phyloP scores from a whole-genome alignment of 2,888 invertebrate genomes.

The Dicranocentrus wangi region DNA sequence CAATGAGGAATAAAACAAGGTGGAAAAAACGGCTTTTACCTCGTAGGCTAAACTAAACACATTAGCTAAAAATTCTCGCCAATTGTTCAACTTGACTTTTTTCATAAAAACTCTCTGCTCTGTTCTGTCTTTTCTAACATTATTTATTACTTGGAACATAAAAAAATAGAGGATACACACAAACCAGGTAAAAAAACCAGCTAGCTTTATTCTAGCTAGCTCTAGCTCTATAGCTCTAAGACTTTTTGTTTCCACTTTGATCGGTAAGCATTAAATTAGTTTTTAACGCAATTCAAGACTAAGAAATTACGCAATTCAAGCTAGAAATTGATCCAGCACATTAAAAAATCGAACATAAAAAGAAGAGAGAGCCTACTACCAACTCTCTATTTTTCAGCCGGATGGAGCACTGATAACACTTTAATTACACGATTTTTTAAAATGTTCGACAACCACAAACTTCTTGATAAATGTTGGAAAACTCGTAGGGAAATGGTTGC shows the following conservation, averaged over 20 bases:
- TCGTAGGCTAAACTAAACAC: no score
- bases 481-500: background rate
- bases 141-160: background rate
- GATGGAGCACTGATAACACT: slow-evolving; percentile 29
- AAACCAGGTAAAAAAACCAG: no score
- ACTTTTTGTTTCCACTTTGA: no score
- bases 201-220: background rate
- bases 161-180: no score
- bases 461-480: slow-evolving; percentile 32
- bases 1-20: no score
- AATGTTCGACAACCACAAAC: slow-evolving; percentile 40
- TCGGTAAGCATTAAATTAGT: slow-evolving; percentile 31
- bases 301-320: slow-evolving; percentile 28
- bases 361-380: background rate
- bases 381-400: no score
- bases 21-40: no score
- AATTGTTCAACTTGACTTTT: no score
- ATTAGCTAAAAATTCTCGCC: no score
- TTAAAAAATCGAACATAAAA: slow-evolving; percentile 22
- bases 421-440: slow-evolving; percentile 50
- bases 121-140: no score
- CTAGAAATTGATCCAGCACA: slow-evolving; percentile 39
- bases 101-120: no score
- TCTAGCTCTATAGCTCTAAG: no score
- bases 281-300: slow-evolving; percentile 13